Evolutionary conservation across 2,888 invertebrate species (phyloP).

Genomic region (Sinopyrophorus schimmeli): DNA sequence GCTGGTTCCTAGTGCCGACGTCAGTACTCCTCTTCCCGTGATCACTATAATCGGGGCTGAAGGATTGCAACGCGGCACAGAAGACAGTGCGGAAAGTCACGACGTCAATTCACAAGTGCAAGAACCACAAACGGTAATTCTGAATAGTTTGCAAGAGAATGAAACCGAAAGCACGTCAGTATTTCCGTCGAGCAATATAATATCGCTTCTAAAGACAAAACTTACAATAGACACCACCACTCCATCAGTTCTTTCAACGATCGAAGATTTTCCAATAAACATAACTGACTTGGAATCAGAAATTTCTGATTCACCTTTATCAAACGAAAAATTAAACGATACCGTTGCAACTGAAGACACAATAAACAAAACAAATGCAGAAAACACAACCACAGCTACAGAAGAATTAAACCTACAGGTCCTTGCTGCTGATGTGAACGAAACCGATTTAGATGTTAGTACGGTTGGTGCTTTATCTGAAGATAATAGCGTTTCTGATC

Average conservation of each 20-base stretch:
- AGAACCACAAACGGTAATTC: conserved; percentile 15
- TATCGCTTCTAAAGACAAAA: conserved; percentile 21
- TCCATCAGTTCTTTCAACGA: conserved; percentile 1
- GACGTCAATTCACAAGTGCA: conserved; percentile 27
- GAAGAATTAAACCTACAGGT: no score
- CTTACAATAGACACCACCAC: conserved; percentile 10
- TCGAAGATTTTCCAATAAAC: conserved; percentile 7
- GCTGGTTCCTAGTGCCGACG: conserved; percentile 48
- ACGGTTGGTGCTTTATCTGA: no score
- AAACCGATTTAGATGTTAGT: no score
- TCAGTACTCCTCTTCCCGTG: conserved; percentile 49
- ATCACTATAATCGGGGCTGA: conserved; percentile 57
- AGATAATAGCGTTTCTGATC: no score
- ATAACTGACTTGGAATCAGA: no score
- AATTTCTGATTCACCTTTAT: no score
- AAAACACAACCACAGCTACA: no score
- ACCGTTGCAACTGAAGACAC: no score
- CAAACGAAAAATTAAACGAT: no score
- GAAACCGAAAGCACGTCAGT: conserved; percentile 23
- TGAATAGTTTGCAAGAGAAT: conserved; percentile 36
- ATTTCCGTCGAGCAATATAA: conserved; percentile 3
- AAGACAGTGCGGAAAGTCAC: conserved; percentile 42
- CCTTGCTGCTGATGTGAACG: no score
- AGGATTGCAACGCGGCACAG: conserved; percentile 53
- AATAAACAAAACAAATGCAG: no score